Base-by-base conservation (phyloP, 2,113 vertebrate genomes). In the Hippocampus mohnikei region DNA sequence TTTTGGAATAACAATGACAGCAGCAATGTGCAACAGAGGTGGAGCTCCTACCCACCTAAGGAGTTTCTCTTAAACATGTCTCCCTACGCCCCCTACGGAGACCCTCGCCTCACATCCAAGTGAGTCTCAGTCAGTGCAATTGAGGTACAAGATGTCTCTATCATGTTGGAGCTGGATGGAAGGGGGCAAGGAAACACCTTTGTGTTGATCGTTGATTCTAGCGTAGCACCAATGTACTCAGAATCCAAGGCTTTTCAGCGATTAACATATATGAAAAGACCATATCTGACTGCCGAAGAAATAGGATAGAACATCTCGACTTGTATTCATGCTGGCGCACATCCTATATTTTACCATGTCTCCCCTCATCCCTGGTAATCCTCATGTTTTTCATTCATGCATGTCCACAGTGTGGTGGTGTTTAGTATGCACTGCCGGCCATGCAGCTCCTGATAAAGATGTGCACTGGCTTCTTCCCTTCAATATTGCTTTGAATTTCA, bases 1-100 rank as follows among this genome's bases (percentile, higher is more conserved):
- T 98, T 99, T 94, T 99, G 97, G 97, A 99, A 99, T 94, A 99
- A 98, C 94, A 99, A 98, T 91, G 97, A 98, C 94, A 98, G 95
- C 95, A 96, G 95, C 93, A 96, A 95, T 92, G 95, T 97, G 91
- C 97, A 98, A 89, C 97, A 98, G 95, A 95, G 98, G 92, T 98
- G 97, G 97, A 99, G 95, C 88, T 99, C 96, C 90, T 99, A 99
- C 86, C 97, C 97, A 81, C 97, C 97, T 88, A 98, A 98, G 93
- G 97, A 99, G 93, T 99, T 99, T 92, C 95, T 99, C 80, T 93
- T 99, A 92, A 98, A 98, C 94, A 98, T 99, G 95, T 99, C 97
- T 92, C 97, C 97, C 86, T 99, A 98, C 88, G 96, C 96, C 81
- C 96, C 96, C 64, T 98, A 98, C 71, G 97, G 97, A 94, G 97